These are phyloP conservation scores for Trilocha varians DNA, from an alignment of 2,888 invertebrate genomes.

Conservation along the genomic window DNA sequence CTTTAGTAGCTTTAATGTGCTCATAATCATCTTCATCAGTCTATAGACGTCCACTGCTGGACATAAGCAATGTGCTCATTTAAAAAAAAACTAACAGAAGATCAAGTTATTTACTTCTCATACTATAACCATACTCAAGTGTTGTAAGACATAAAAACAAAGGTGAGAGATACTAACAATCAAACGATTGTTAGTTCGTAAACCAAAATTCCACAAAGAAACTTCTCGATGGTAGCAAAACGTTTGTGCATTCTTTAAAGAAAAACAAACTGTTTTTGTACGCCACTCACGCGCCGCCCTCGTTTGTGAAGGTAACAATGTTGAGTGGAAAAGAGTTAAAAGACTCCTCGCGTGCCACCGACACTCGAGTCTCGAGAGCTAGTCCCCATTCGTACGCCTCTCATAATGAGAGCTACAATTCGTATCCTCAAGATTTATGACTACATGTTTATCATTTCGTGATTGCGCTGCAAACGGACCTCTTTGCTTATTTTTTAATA, in stretches of 20 bases:
- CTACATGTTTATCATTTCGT: not conserved
- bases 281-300: slow-evolving; percentile 52
- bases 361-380: slow-evolving; percentile 24
- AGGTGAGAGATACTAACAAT: too few relatives aligned
- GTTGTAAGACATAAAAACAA: too few relatives aligned
- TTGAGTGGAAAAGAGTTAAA: slow-evolving; percentile 64
- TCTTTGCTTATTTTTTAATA: too few relatives aligned
- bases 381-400: slow-evolving; percentile 16
- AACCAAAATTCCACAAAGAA: not conserved
- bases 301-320: slow-evolving; percentile 66
- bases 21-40: too few relatives aligned
- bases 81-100: too few relatives aligned
- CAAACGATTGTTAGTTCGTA: not conserved
- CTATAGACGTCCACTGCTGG: too few relatives aligned
- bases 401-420: slow-evolving; percentile 15
- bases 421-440: slow-evolving; percentile 10
- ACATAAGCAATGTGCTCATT: too few relatives aligned
- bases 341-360: slow-evolving; percentile 29
- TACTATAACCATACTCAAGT: too few relatives aligned
- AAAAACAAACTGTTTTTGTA: slow-evolving; percentile 41
- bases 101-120: too few relatives aligned
- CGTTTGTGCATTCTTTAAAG: slow-evolving; percentile 26
- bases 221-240: slow-evolving; percentile 20
- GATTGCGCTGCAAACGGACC: too few relatives aligned
- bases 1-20: too few relatives aligned